Percentiles rank a stretch among this genome's conserved stretches.
Evolutionary conservation across 2,888 invertebrate genomes (phyloP).

Genomic region (Spatulosminthurus flaviceps): DNA sequence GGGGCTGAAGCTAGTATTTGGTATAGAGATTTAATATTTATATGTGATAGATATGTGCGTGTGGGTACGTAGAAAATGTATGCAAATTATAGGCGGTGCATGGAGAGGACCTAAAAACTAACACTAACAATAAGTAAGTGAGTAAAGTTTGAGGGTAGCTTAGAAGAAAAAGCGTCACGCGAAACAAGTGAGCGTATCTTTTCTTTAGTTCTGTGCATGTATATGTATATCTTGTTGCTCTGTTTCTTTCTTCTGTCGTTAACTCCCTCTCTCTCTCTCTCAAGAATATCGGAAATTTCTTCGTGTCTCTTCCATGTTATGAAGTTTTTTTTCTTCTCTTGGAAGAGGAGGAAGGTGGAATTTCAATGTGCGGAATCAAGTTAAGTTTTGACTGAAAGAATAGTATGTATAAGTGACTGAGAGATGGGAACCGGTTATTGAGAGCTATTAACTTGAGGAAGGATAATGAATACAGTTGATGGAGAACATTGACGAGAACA

Average conservation of each 20-base stretch:
- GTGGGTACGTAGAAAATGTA: no score
- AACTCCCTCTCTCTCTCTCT: neutral
- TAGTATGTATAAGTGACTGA: no score
- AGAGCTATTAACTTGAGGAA: constrained; percentile 2
- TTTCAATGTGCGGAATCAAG: constrained; percentile 18
- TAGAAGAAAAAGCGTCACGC: constrained; percentile 7
- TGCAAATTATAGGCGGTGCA: no score
- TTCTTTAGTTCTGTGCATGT: no score
- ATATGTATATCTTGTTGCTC: neutral
- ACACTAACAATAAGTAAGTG: no score
- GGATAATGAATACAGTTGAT: constrained; percentile 7
- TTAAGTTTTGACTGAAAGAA: no score
- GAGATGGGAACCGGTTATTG: constrained; percentile 25
- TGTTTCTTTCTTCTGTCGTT: neutral
- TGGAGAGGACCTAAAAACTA: no score
- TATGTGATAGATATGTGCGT: no score
- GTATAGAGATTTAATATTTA: neutral
- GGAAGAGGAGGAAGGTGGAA: neutral
- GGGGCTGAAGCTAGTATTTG: neutral
- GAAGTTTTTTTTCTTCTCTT: neutral
- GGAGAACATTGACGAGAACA: neutral
- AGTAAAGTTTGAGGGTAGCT: no score
- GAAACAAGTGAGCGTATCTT: neutral
- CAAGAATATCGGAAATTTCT: neutral
- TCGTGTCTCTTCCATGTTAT: no score